Evolutionary conservation across 2,888 invertebrate species (phyloP), one percentile per base, ranked within the genome.

Genomic region (Pecten maximus): DNA sequence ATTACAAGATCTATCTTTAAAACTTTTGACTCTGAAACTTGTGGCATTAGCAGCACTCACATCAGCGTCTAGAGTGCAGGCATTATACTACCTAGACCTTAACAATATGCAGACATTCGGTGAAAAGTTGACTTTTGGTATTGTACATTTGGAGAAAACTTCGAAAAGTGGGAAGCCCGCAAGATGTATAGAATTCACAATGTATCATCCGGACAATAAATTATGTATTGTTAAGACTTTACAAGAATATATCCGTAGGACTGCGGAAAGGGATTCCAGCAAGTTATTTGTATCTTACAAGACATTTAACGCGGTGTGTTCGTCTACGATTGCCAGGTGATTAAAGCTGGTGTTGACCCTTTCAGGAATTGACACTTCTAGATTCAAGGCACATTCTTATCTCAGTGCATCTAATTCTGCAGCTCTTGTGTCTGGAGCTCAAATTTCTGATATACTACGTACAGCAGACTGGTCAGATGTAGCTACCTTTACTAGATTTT

Each of bases 1-100:
- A 0, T 3, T 89, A 12, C 12, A 87, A 4, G 28, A 40, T 19
- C 39, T 90, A 23, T 86, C 91, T 28, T 86, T 91, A 23, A 91
- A 90, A 50, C 12, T 40, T 35, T 88, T 90, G 16, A 89, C 90
- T 39, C 48, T 89, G 6, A 91, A 91, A 89, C 8, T 50, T 2
- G 40, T 40, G 19, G 88, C 54, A 16, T 54, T 89, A 48, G 15
- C 89, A 8, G 89, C 90, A 19, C 35, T 91, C 3, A 23, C 86
- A 2, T 28, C 91, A 2, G 88, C 89, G 19, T 86, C 86, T 8
- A 87, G 90, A 6, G 90, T 50, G 2, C 91, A 91, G n/a, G 86
- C 91, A 15, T 48, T 90, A 35, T 23, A 54, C 0, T 60, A 87
- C 48, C 50, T 91, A 40, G 23, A 86, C 39, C n/a, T 89, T 88